Evolutionary conservation across 2,113 vertebrate species (phyloP), one percentile per base, ranked within the genome.

Genomic region (Heloderma charlesbogerti): DNA sequence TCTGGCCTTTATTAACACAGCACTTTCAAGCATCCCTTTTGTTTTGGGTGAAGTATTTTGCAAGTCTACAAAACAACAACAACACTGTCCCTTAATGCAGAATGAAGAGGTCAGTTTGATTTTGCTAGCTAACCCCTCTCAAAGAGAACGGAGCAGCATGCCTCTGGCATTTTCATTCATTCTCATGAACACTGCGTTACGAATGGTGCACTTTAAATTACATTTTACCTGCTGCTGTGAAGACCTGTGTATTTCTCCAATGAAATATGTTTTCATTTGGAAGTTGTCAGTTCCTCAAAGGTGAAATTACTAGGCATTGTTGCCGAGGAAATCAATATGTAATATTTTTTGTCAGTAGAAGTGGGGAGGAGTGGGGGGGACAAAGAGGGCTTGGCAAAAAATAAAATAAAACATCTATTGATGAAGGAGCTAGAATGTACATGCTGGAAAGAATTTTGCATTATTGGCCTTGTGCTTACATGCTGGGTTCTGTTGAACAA

Each of bases 231-330:
- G 77, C 95, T 94, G 77, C 88, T 96, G 93, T 87, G 95, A 95
- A 94, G 92, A 95, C 81, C 66, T 93, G 34, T 94, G 91, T 91
- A 92, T 54, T 96, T 96, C 87, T 86, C 43, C 84, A 89, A 20
- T 91, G 89, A 95, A 96, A 93, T 93, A 88, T 48, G 0, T 94
- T 96, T 96, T 97, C 57, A 94, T 95, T 96, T 96, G 75, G 88
- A 94, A 96, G 48, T 89, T 94, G 95, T 94, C 90, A 94, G 34
- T 92, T 91, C 31, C 3, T 96, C 88, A 96, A 93, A 96, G 84
- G 89, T 91, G 89, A 96, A 93, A 94, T 96, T 90, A 79, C 4
- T 91, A 96, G 82, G 63, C 88, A 90, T 93, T 92, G 86, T 91
- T 95, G 66, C 86, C 91, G 94, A 94, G 78, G 37, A 93, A 95